These are phyloP conservation scores for Sylvilagus floridanus DNA, from an alignment of 2,797 vertebrate genomes.

Conservation along the genomic window DNA sequence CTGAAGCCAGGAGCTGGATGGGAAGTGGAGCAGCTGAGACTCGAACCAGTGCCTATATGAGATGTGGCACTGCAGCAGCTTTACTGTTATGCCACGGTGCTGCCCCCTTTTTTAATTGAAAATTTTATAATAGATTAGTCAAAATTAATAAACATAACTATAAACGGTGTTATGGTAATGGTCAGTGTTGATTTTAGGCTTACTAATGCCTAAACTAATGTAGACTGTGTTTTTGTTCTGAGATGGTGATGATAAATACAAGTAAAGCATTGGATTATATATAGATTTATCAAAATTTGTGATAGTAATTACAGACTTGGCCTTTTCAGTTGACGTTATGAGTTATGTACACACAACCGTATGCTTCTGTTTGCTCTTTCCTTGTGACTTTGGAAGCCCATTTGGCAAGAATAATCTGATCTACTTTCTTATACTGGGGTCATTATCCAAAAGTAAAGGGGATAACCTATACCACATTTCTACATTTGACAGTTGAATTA, in stretches of 20 bases:
- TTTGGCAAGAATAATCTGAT: not conserved
- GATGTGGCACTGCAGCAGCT: no score
- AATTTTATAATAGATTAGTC: not conserved
- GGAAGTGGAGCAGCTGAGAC: no score
- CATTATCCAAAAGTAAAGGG: conserved; percentile 8
- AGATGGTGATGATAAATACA: not conserved
- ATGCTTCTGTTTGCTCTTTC: not conserved
- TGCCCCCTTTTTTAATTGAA: not conserved
- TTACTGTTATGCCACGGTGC: no score
- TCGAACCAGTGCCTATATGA: no score
- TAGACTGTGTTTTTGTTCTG: not conserved
- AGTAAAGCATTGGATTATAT: not conserved
- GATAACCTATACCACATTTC: not conserved
- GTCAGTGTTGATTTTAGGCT: not conserved
- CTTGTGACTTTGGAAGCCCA: conserved; percentile 37
- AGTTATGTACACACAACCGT: conserved; percentile 1
- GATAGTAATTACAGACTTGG: not conserved
- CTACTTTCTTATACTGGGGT: not conserved
- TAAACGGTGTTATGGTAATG: not conserved
- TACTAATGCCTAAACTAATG: not conserved
- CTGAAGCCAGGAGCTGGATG: no score
- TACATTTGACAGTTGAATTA: conserved; percentile 34
- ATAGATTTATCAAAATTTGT: not conserved
- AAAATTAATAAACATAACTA: not conserved
- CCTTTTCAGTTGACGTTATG: not conserved